Base-by-base conservation (phyloP, 2,888 invertebrate genomes). In the Clusia tigrina region DNA sequence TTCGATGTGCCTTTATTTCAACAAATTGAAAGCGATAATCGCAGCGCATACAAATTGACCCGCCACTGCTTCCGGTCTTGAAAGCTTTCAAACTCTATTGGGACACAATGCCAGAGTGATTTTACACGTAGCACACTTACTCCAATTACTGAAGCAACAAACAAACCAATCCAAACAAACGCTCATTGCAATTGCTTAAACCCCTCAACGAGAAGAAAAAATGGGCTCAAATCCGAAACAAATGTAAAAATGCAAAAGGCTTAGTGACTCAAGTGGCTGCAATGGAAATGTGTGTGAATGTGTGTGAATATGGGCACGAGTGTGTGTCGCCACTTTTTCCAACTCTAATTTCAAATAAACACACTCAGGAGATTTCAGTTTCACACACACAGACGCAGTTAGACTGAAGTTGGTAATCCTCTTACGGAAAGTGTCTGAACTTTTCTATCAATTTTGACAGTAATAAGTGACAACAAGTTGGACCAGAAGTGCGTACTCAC, bases 401-500 rank as follows among this genome's bases (percentile, higher is more conserved):
- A n/a, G 10, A 2, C 20, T 55, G 38, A 38, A 46, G 25, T 48
- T 53, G 42, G 23, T 63, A 63, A 63, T 63, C 63, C 63, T 59
- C 63, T 63, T 63, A 63, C 22, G 32, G 17, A 54, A 17, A 53
- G 42, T 25, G 60, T 53, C 56, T 56, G 63, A 63, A 63, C 63
- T 63, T 63, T 63, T 63, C 63, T 58, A 59, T 55, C 63, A 60
- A 56, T 60, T 60, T 57, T 55, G 63, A 63, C 63, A 60, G 56
- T 63, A 63, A 63, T 63, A 63, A 63, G 63, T 63, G 63, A 63
- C 63, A 63, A 63, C 63, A 63, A 63, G 63, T 60, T 63, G 60
- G 60, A 63, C 63, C 55, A 60, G 63, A 63, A 63, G 63, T 63
- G 63, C 63, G 56, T 42, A 63, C 63, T 63, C 63, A 63, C 60